A percentile compares a stretch with the other conserved stretches of the same genome.
These are phyloP conservation scores for Alitta virens DNA, from an alignment of 2,888 invertebrate species.

Conservation along the genomic window DNA sequence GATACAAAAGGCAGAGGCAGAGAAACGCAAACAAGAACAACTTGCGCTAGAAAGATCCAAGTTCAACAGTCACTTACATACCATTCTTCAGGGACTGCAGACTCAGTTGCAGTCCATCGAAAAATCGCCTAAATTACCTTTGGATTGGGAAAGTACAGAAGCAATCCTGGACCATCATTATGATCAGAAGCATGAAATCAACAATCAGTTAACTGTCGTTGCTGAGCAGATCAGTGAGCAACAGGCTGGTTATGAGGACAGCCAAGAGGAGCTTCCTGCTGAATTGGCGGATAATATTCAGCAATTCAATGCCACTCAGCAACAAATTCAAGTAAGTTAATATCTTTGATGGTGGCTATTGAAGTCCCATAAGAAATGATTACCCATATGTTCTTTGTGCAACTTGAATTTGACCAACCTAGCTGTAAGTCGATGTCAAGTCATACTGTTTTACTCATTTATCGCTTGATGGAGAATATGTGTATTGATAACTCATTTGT, in stretches of 20 bases:
- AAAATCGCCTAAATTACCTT: too few relatives aligned
- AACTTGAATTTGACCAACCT: too few relatives aligned
- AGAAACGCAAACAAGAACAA: conserved; percentile 81
- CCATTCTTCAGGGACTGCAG: too few relatives aligned
- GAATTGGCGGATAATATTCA: conserved; percentile 40
- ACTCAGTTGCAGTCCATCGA: too few relatives aligned
- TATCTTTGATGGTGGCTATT: too few relatives aligned
- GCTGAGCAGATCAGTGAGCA: conserved; percentile 29
- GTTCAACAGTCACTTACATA: conserved; percentile 37
- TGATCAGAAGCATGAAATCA: conserved; percentile 24
- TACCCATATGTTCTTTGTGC: too few relatives aligned
- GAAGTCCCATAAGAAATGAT: too few relatives aligned
- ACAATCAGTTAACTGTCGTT: conserved; percentile 32
- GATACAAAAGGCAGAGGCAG: conserved; percentile 78
- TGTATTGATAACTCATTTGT: too few relatives aligned
- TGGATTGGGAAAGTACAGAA: conserved; percentile 19
- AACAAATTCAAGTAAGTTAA: conserved; percentile 17
- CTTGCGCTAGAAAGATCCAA: conserved; percentile 39
- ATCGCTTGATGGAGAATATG: too few relatives aligned
- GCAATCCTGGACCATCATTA: conserved; percentile 38
- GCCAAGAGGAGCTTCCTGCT: conserved; percentile 40
- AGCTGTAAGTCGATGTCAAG: too few relatives aligned
- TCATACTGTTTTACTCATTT: too few relatives aligned
- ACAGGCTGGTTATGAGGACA: conserved; percentile 34
- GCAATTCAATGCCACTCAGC: conserved; percentile 35